Base-by-base conservation (phyloP, 2,888 invertebrate species). In the Brachynemurus nebulosus region DNA sequence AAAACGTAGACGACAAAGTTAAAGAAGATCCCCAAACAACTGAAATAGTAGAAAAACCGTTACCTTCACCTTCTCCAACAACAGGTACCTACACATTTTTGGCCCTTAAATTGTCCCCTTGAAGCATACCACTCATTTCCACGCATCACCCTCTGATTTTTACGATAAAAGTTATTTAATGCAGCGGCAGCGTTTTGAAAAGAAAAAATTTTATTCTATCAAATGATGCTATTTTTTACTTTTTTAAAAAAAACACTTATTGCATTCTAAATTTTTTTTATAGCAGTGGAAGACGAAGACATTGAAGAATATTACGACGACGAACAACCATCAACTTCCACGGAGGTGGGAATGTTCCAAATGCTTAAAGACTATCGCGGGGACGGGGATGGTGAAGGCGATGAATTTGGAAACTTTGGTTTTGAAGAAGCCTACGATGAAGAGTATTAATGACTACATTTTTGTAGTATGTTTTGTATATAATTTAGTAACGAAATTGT, bases 301-400 rank as follows among this genome's bases (percentile, higher is more conserved):
- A 49, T 56, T 4, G 59, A 59, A 9, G 62, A 62, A 35, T 59
- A 58, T n/a, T 52, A 48, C 3, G 60, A 60, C 40, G 47, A 47
- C 16, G 52, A 50, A 18, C 19, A 37, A 23, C 48, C 53, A 5
- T 61, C 40, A 40, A 40, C 40, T 16, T 27, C 61, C 34, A 51
- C 55, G 3, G 62, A 63, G 50, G 56, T 61, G 54, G 54, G 57
- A 2, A 55, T 61, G 17, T 56, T 57, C 7, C 55, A 58, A 35
- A 56, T 61, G 55, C 54, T 62, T 3, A 21, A 40, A 8, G 21
- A 40, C 11, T 40, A 40, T 27, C 16, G 40, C 4, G 40, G 25
- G 6, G 16, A 40, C 16, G 25, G 19, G 8, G 37, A 40, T 17
- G 16, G 11, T 27, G 36, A 36, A 17, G 16, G 17, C 11, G 40